phyloP scores from a whole-genome alignment of 2,888 invertebrate species.

The Morpho deidamia region DNA sequence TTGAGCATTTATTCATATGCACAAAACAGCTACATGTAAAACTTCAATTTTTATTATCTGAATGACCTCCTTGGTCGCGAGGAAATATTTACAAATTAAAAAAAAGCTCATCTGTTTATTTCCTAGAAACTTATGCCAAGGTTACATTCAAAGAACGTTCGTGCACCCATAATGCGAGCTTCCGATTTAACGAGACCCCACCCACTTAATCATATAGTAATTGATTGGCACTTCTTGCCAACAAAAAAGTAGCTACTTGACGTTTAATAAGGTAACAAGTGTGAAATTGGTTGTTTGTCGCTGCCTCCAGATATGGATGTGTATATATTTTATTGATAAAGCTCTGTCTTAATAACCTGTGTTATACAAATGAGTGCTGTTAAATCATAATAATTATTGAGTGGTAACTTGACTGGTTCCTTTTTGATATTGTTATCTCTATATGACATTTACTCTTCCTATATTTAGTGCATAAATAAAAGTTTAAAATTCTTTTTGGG shows the following conservation, averaged over 20 bases:
- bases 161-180: not conserved
- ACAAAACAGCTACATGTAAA: not conserved
- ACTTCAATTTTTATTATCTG: not conserved
- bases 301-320: not conserved
- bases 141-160: not conserved
- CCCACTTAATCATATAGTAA: not conserved
- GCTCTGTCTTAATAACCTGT: no score
- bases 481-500: no score
- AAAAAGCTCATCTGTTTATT: constrained; percentile 10
- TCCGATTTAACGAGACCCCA: not conserved
- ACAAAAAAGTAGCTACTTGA: not conserved
- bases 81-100: constrained; percentile 5
- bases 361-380: no score
- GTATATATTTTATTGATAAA: not conserved
- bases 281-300: not conserved
- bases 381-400: no score
- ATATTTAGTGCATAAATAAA: no score
- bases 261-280: not conserved
- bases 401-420: no score
- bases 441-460: no score
- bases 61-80: not conserved
- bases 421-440: no score
- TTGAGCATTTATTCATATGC: no score
- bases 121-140: constrained; percentile 7
- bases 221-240: not conserved